phyloP scores from a whole-genome alignment of 2,113 vertebrate genomes.

The Scolopax mira region DNA sequence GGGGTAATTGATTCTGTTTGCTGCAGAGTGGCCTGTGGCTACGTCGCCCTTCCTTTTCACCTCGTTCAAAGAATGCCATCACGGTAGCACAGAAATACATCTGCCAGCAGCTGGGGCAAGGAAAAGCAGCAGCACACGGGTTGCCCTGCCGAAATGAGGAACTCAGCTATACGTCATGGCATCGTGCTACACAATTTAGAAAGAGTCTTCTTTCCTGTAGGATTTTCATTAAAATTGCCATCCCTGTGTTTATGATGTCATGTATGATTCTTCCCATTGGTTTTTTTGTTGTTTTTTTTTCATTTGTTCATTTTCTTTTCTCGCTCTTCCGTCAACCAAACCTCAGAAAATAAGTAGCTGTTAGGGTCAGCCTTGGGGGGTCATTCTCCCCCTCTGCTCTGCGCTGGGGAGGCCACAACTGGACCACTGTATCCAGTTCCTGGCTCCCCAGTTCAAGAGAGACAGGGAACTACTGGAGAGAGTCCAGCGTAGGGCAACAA shows the following conservation, averaged over 20 bases:
- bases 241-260: not conserved
- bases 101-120: constrained; percentile 48
- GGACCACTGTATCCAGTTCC: too few relatives aligned
- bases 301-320: not conserved
- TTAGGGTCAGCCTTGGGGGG: not conserved
- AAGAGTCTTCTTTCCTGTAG: not conserved
- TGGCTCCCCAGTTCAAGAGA: too few relatives aligned
- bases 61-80: constrained; percentile 56
- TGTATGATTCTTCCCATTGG: not conserved
- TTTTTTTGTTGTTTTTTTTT: not conserved
- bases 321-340: not conserved
- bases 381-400: too few relatives aligned
- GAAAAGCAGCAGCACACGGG: constrained; percentile 60
- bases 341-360: not conserved
- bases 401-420: too few relatives aligned
- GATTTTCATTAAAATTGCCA: not conserved
- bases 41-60: constrained; percentile 60
- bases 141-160: constrained; percentile 68
- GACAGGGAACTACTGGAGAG: too few relatives aligned
- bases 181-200: not conserved
- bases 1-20: constrained; percentile 66
- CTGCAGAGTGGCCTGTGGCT: constrained; percentile 73
- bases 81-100: constrained; percentile 44
- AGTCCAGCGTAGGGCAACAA: too few relatives aligned
- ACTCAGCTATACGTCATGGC: constrained; percentile 30